Evolutionary conservation across 2,113 vertebrate genomes (phyloP).

Genomic region (Protobothrops mucrosquamatus): DNA sequence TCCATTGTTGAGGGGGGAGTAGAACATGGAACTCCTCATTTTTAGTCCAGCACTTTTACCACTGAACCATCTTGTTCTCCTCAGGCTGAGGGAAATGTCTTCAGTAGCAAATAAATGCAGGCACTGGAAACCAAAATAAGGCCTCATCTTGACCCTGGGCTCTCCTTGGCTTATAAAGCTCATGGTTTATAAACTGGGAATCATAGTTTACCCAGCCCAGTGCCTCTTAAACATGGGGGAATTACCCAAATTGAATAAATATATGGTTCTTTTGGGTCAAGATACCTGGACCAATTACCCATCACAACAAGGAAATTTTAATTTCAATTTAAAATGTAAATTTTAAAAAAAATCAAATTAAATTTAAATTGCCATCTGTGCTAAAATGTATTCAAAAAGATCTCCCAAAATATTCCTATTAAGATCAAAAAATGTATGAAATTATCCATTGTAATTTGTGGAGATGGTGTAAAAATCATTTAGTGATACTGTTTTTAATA

Average conservation of each 20-base stretch:
- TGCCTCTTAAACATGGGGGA: background rate
- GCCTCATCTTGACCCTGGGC: background rate
- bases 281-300: background rate
- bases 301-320: background rate
- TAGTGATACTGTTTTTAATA: too few relatives aligned
- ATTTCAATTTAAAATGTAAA: background rate
- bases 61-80: too few relatives aligned
- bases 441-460: too few relatives aligned
- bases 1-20: too few relatives aligned
- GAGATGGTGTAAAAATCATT: too few relatives aligned
- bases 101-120: background rate
- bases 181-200: background rate
- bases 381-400: too few relatives aligned
- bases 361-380: too few relatives aligned
- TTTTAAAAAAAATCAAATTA: background rate
- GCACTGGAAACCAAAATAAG: background rate
- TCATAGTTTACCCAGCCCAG: background rate
- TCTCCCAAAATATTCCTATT: too few relatives aligned
- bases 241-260: background rate
- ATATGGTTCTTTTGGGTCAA: background rate
- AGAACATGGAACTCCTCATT: too few relatives aligned
- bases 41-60: too few relatives aligned
- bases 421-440: too few relatives aligned
- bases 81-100: background rate
- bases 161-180: background rate